Base-by-base conservation (phyloP, 1,140 invertebrate species). In the Brevipalpus yothersi region DNA sequence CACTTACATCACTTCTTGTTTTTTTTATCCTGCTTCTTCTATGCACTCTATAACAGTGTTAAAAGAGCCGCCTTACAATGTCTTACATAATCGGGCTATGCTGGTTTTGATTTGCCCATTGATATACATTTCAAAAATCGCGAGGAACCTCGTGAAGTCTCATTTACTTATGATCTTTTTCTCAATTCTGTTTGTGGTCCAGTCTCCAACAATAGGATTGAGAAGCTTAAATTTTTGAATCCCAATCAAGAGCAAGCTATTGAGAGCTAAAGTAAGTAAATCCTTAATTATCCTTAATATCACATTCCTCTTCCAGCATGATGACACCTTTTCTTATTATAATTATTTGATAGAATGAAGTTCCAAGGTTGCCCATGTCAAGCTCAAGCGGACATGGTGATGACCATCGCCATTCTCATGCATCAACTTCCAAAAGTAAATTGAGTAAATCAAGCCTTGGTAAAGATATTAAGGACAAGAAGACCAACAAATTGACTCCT, bases 11-110 rank as follows among this genome's bases (percentile, higher is more conserved):
- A 15, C 43, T 45, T 51, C 1, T 2, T 51, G 9, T 51, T 13
- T 51, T 51, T n/a, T 23, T n/a, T n/a, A n/a, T n/a, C n/a, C n/a
- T n/a, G n/a, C 43, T 43, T n/a, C 43, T 61, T 19, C 11, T 51
- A 1, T 42, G 42, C 12, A 41, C 53, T 56, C 63, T 23, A 66
- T 78, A 79, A 61, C 71, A 86, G 83, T 84, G 64, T 70, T 86
- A 1, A 91, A 88, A 68, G 83, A 89, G 59, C 86, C 89, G 45
- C 90, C 92, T n/a, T 96, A 87, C 74, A 72, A 76, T 54, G 78
- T 95, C 17, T n/a, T n/a, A 81, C 82, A 65, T 89, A 95, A 69
- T 85, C 85, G 9, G 92, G 92, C 2, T 95, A 95, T 78, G 91
- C 88, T 59, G 86, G 90, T 17, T 96, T 96, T 69, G 75, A 78